A percentile compares a stretch with the other conserved stretches of the same genome.
Conservation (phyloP, 2,797 vertebrate genomes). For the Phalloptychus januarius region DNA sequence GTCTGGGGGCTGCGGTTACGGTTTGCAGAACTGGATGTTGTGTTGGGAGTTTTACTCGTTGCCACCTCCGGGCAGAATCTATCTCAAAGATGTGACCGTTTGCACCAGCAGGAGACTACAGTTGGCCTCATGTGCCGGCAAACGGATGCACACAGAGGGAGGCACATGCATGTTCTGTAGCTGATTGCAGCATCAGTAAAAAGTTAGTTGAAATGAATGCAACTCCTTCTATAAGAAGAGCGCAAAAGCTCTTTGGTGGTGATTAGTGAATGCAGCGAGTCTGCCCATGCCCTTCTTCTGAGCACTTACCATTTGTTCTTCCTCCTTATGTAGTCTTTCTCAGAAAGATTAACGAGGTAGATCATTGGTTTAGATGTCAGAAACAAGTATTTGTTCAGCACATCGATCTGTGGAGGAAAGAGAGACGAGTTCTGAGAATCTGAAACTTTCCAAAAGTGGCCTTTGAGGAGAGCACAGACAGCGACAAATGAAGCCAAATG, state of each 20-base stretch:
- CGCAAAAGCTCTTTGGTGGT: slow-evolving; percentile 31
- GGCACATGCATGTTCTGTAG: slow-evolving; percentile 14
- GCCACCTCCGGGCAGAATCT: slow-evolving; percentile 70
- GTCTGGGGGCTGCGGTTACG: slow-evolving; percentile 73
- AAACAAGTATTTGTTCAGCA: slow-evolving; percentile 97
- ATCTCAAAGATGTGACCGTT: slow-evolving; percentile 59
- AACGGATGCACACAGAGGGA: slow-evolving; percentile 21
- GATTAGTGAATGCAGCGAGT: slow-evolving; percentile 43
- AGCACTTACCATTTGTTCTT: slow-evolving; percentile 97
- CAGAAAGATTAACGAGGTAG: slow-evolving; percentile 96
- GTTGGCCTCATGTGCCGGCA: slow-evolving; percentile 39
- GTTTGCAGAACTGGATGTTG: slow-evolving; percentile 82
- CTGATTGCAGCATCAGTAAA: slow-evolving; percentile 39
- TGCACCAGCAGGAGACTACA: slow-evolving; percentile 63
- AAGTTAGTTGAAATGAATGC: slow-evolving; percentile 40
- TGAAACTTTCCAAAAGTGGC: slow-evolving; percentile 62
- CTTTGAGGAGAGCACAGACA: slow-evolving; percentile 63
- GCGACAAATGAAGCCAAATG: slow-evolving; percentile 66
- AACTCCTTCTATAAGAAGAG: slow-evolving; percentile 20
- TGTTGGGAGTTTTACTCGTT: slow-evolving; percentile 63
- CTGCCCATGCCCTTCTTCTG: slow-evolving; percentile 19
- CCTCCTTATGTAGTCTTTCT: slow-evolving; percentile 96
- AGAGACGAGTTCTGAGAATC: slow-evolving; percentile 52
- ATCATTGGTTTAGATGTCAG: slow-evolving; percentile 98
- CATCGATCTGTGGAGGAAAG: slow-evolving; percentile 86